Percentiles rank a stretch among this genome's conserved stretches.
Evolutionary conservation across 2,888 invertebrate species (phyloP).

Genomic region (Ophioninae sp.): DNA sequence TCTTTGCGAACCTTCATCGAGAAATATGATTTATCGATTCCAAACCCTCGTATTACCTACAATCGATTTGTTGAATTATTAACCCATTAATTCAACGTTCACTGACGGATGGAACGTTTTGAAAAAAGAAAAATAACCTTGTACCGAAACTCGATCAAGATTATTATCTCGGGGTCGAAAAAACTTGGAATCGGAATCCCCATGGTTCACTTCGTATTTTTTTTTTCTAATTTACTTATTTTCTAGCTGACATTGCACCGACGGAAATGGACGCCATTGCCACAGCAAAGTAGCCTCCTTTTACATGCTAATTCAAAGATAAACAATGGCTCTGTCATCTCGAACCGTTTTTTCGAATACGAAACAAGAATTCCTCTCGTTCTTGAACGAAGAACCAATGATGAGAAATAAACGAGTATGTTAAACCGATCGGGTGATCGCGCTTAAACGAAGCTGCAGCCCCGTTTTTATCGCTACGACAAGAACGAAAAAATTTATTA

Average conservation of each 20-base stretch:
- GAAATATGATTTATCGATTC: conserved; percentile 47
- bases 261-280: too few relatives aligned
- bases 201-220: too few relatives aligned
- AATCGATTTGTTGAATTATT: conserved; percentile 23
- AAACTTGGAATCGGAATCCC: neutral
- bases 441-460: neutral
- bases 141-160: neutral
- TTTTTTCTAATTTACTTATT: neutral
- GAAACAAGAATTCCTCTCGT: neutral
- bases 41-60: neutral
- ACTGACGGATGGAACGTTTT: neutral
- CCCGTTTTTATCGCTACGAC: too few relatives aligned
- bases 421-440: conserved; percentile 6
- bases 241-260: too few relatives aligned
- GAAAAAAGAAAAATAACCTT: neutral
- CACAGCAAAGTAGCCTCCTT: neutral
- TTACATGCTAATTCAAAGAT: neutral
- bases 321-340: neutral
- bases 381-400: neutral
- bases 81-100: conserved; percentile 14
- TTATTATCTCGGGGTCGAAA: too few relatives aligned
- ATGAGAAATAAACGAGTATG: neutral
- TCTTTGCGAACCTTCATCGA: conserved; percentile 36
- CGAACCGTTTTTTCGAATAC: neutral
- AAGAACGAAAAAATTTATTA: too few relatives aligned